Conservation (phyloP, 2,113 vertebrate genomes). For the Sphyrna mokarran region DNA sequence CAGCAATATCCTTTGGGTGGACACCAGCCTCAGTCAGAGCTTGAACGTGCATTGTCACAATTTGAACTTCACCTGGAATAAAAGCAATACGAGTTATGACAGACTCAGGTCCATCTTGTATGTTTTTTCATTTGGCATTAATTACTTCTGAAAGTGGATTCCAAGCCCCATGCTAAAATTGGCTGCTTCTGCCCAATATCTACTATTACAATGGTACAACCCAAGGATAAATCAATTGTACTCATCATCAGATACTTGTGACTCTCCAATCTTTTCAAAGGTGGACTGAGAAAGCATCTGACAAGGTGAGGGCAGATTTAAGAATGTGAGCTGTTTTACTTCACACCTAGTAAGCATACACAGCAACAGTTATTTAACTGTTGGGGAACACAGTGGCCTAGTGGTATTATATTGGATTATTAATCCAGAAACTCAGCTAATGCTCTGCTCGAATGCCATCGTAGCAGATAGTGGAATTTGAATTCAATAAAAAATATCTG, state of each 20-base stretch:
- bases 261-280: neutral
- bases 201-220: neutral
- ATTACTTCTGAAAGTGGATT: neutral
- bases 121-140: neutral
- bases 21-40: conserved; percentile 77
- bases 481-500: too few species aligned
- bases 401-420: too few species aligned
- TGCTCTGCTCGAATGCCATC: too few species aligned
- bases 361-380: neutral
- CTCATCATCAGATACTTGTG: neutral
- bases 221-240: neutral
- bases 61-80: conserved; percentile 77
- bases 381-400: too few species aligned
- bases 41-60: conserved; percentile 73
- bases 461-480: too few species aligned
- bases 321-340: neutral
- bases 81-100: neutral
- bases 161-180: neutral
- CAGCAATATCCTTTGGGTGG: conserved; percentile 71
- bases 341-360: neutral
- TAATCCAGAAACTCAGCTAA: too few species aligned
- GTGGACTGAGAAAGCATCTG: neutral
- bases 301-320: neutral
- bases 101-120: neutral
- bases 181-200: neutral